Evolutionary conservation across 2,888 invertebrate genomes (phyloP).

Genomic region (Diploptera punctata): DNA sequence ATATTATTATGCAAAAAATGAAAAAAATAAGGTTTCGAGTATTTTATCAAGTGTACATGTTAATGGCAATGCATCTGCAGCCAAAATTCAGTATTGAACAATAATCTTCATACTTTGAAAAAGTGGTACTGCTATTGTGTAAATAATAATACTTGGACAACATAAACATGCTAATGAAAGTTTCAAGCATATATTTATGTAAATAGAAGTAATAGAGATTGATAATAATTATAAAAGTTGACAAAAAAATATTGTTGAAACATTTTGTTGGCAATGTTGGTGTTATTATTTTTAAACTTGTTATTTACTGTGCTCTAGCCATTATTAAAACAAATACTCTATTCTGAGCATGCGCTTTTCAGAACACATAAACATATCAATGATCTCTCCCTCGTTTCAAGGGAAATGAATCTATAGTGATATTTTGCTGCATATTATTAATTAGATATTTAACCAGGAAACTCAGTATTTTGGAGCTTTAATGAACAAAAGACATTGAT

Average conservation of each 20-base stretch:
- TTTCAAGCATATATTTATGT: not conserved
- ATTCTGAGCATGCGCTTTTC: conserved; percentile 22
- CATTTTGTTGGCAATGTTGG: conserved; percentile 26
- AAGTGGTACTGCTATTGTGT: not conserved
- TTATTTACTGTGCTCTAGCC: conserved; percentile 5
- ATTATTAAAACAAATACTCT: not conserved
- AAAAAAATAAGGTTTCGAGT: too few species aligned
- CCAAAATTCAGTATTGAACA: not conserved
- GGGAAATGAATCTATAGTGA: conserved; percentile 13
- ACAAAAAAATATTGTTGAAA: conserved; percentile 22
- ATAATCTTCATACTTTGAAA: not conserved
- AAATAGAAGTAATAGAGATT: conserved; percentile 15
- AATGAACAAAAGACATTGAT: not conserved
- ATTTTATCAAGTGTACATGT: too few species aligned
- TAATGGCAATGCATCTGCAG: not conserved
- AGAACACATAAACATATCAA: conserved; percentile 19
- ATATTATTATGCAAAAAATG: not conserved
- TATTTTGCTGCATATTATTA: conserved; percentile 13
- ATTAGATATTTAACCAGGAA: not conserved
- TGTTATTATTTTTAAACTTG: conserved; percentile 27
- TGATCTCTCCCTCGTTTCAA: conserved; percentile 16
- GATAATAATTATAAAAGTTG: not conserved
- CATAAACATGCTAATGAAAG: not conserved
- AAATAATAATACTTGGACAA: not conserved
- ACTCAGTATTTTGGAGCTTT: conserved; percentile 6